Evolutionary conservation across 2,797 vertebrate genomes (phyloP).

Genomic region (Coregonus sp.): DNA sequence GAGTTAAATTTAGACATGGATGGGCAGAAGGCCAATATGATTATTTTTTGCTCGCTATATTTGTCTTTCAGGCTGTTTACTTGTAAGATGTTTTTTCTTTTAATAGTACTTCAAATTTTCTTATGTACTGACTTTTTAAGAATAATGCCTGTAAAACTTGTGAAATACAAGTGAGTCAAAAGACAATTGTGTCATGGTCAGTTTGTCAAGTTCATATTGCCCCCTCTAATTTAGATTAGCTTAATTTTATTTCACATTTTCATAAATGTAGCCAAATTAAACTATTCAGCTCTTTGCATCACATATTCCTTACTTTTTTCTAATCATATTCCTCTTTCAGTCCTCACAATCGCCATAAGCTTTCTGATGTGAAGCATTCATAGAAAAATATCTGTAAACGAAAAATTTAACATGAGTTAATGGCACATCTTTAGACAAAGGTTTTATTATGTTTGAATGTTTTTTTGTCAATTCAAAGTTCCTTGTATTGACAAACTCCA

Average conservation of each 20-base stretch:
- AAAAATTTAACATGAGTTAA: too few species aligned
- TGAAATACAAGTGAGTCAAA: constrained; percentile 56
- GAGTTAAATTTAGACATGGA: constrained; percentile 73
- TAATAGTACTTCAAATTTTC: constrained; percentile 44
- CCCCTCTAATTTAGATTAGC: not conserved
- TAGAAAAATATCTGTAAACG: too few species aligned
- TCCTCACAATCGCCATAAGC: too few species aligned
- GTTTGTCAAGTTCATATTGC: not conserved
- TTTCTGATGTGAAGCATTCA: too few species aligned
- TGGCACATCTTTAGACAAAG: too few species aligned
- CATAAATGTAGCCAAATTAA: not conserved
- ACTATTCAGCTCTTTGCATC: not conserved
- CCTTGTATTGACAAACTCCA: not conserved
- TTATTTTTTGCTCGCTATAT: not conserved
- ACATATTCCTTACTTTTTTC: too few species aligned
- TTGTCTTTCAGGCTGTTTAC: constrained; percentile 38
- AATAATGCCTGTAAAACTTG: constrained; percentile 39
- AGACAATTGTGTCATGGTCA: constrained; percentile 30
- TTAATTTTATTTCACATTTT: not conserved
- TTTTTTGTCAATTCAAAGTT: not conserved
- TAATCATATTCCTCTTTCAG: too few species aligned
- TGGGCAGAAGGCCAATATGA: not conserved
- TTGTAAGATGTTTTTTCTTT: constrained; percentile 58
- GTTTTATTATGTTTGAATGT: too few species aligned
- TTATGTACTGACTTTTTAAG: constrained; percentile 64